A percentile compares a stretch with the other conserved stretches of the same genome.
These are phyloP conservation scores for Aix galericulata DNA, from an alignment of 2,113 vertebrate species.

Conservation along the genomic window DNA sequence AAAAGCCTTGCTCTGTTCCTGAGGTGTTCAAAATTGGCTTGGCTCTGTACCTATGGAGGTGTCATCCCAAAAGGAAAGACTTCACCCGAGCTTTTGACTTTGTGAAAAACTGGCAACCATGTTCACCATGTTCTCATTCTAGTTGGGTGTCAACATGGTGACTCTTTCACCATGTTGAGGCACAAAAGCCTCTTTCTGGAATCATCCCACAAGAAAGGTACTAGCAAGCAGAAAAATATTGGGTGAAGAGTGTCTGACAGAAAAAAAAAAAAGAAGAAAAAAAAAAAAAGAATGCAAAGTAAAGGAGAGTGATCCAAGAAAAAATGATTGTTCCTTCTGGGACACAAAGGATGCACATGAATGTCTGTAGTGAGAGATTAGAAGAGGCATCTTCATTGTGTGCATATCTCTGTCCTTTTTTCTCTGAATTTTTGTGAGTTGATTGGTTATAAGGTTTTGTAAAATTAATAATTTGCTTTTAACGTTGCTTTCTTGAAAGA, in stretches of 20 bases:
- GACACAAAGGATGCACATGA: background rate
- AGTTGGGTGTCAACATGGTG: background rate
- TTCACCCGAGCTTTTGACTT: conserved; percentile 27
- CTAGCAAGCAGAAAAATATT: background rate
- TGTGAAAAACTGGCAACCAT: background rate
- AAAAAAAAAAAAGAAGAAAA: background rate
- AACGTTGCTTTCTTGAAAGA: background rate
- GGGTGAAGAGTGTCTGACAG: background rate
- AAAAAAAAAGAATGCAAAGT: background rate
- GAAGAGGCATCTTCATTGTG: background rate
- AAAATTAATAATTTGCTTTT: background rate
- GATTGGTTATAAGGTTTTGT: background rate
- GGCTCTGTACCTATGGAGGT: background rate
- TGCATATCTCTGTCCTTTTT: background rate
- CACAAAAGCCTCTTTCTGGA: background rate
- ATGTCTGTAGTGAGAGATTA: background rate
- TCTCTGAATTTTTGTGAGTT: background rate
- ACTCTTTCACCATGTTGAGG: background rate
- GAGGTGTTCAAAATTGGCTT: background rate
- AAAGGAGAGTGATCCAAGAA: background rate
- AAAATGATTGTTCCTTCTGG: background rate
- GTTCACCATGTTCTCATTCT: background rate
- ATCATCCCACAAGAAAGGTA: accelerated
- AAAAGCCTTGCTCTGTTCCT: background rate
- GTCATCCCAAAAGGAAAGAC: background rate